These are phyloP conservation scores for Cephonodes hylas DNA, from an alignment of 2,888 invertebrate species.

Conservation along the genomic window DNA sequence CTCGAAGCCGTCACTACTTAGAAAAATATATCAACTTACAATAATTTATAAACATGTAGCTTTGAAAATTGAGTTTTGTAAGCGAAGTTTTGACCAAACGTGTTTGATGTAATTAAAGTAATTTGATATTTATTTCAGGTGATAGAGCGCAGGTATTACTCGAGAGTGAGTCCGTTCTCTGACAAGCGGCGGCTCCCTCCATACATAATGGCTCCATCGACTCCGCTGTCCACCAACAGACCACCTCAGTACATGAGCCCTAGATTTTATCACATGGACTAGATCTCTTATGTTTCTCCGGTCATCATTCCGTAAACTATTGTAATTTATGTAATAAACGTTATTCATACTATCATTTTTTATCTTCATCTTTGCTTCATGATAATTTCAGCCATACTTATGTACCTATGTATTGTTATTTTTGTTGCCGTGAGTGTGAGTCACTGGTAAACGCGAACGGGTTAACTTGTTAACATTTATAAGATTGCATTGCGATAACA, in stretches of 20 bases:
- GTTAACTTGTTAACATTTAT: no score
- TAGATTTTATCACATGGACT: conserved; percentile 82
- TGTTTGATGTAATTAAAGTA: no score
- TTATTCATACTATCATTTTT: not conserved
- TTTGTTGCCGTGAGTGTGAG: no score
- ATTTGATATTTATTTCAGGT: conserved; percentile 50
- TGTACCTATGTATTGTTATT: no score
- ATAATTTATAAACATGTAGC: no score
- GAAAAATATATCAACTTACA: no score
- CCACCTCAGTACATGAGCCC: conserved; percentile 75
- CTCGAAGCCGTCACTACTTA: no score
- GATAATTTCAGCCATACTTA: not conserved
- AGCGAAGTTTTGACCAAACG: no score
- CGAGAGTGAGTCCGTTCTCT: conserved; percentile 72
- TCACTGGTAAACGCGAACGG: no score
- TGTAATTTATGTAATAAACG: not conserved
- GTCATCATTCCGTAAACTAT: not conserved
- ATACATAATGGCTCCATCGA: conserved; percentile 62
- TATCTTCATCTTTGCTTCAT: not conserved
- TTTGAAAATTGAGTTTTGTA: no score
- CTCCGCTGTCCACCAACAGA: conserved; percentile 61
- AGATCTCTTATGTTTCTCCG: conserved; percentile 17
- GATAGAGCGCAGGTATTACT: conserved; percentile 79
- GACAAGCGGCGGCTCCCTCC: conserved; percentile 75
- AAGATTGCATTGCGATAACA: no score